Base-by-base conservation (phyloP, 2,113 vertebrate genomes). In the Notothenia coriiceps region DNA sequence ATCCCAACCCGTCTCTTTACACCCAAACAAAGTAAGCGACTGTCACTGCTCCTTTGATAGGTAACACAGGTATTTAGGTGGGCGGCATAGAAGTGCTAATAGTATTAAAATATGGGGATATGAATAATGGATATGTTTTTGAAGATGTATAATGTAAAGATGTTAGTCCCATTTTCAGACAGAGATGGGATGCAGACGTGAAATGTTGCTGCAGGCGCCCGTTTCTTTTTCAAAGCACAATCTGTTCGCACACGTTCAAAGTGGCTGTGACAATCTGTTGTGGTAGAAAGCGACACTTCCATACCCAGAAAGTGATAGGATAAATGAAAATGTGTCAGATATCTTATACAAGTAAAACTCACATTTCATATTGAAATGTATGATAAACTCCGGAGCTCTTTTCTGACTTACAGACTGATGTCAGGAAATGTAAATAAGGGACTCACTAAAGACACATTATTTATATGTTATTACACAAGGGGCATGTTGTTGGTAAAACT, bases 51-150 rank as follows among this genome's bases (percentile, higher is more conserved):
- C 12, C 74, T 88, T 88, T 90, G 89, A 91, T 80, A 86, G 55
- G 91, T 95, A 94, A 95, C 86, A 65, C 89, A 95, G 94, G 95
- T 95, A 95, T 94, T 90, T 91, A 83, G 12, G 94, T 96, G 95
- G 94, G 94, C 91, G 94, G 94, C 91, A 92, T 47, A 78, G 87
- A 91, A 91, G 89, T 92, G 92, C 83, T 94, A 93, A 94, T 94
- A 92, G 93, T 95, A 95, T 87, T 91, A 94, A 94, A 96, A 89
- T 87, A 96, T 96, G 93, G 93, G 93, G 91, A 70, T 70, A 96
- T 96, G 94, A 96, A 96, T 96, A 96, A 97, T 97, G 96, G 94
- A 96, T 96, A 82, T 91, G 92, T 95, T 96, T 96, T 96, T 94
- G 95, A 96, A 95, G 95, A 95, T 95, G 92, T 95, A 93, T 93